Conservation (phyloP, 2,113 vertebrate species). For the Forbesichthys agassizii region DNA sequence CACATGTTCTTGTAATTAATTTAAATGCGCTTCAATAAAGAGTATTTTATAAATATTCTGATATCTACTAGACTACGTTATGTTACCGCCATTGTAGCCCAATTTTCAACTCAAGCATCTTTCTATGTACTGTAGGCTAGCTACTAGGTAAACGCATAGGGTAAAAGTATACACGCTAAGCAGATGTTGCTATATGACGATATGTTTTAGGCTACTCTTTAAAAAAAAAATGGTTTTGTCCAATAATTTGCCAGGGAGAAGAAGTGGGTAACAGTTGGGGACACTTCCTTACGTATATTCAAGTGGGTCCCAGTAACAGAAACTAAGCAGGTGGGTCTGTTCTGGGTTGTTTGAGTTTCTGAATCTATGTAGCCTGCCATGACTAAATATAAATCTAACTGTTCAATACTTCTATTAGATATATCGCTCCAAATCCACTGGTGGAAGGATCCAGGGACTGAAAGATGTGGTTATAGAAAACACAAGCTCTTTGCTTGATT, state of each 20-base stretch:
- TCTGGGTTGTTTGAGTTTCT: neutral
- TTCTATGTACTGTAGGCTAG: too few species aligned
- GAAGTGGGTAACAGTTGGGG: slow-evolving; percentile 97
- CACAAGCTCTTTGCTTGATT: slow-evolving; percentile 91
- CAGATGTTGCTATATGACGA: neutral
- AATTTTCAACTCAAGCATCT: too few species aligned
- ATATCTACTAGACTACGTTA: too few species aligned
- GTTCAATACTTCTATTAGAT: slow-evolving; percentile 76
- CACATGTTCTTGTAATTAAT: too few species aligned
- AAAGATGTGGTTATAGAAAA: slow-evolving; percentile 87
- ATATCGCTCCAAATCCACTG: slow-evolving; percentile 86
- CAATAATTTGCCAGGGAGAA: slow-evolving; percentile 85
- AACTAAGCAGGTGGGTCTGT: slow-evolving; percentile 86
- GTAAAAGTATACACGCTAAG: too few species aligned
- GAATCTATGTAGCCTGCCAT: neutral
- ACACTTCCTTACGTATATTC: slow-evolving; percentile 95
- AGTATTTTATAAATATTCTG: too few species aligned
- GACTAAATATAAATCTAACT: neutral
- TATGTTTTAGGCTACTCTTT: neutral
- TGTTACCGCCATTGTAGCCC: too few species aligned
- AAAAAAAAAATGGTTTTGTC: neutral
- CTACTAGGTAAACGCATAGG: too few species aligned
- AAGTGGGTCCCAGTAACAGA: slow-evolving; percentile 97
- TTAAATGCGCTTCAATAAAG: too few species aligned
- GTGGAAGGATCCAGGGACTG: slow-evolving; percentile 76